A percentile compares a stretch with the other conserved stretches of the same genome.
Evolutionary conservation across 2,888 invertebrate genomes (phyloP).

Genomic region (Aleiodes leptofemur): DNA sequence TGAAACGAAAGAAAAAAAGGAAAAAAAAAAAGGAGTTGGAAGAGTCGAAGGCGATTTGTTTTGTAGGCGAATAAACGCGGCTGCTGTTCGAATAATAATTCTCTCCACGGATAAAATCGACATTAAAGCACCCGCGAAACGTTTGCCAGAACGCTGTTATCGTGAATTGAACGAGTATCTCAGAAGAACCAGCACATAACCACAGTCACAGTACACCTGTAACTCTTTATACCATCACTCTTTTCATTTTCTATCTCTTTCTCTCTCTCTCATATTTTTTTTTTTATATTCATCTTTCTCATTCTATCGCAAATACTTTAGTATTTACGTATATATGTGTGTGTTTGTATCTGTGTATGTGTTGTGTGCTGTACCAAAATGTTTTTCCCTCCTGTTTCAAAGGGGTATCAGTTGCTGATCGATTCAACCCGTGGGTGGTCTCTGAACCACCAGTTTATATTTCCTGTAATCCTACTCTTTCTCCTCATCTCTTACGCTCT

Average conservation of each 20-base stretch:
- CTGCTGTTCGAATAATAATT: conserved; percentile 63
- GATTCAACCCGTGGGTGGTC: conserved; percentile 73
- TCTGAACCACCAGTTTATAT: conserved; percentile 61
- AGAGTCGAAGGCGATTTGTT: conserved; percentile 55
- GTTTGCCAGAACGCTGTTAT: conserved; percentile 63
- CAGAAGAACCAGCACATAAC: conserved; percentile 28
- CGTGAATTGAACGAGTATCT: conserved; percentile 64
- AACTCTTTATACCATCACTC: conserved; percentile 57
- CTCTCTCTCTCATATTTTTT: conserved; percentile 41
- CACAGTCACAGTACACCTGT: conserved; percentile 65
- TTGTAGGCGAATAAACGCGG: conserved; percentile 57
- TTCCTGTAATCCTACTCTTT: conserved; percentile 66
- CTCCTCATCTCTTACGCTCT: conserved; percentile 46
- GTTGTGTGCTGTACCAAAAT: conserved; percentile 18
- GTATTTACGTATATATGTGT: too few species aligned
- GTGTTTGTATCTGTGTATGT: conserved; percentile 6
- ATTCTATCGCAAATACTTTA: conserved; percentile 43
- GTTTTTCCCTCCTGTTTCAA: conserved; percentile 16
- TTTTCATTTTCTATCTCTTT: conserved; percentile 45
- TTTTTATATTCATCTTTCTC: conserved; percentile 48
- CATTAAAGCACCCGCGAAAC: conserved; percentile 65
- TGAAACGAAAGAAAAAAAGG: conserved; percentile 20
- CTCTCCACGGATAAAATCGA: conserved; percentile 66
- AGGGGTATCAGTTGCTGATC: conserved; percentile 71
- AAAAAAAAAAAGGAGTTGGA: conserved; percentile 36